Evolutionary conservation across 2,797 vertebrate genomes (phyloP), one percentile per base, ranked within the genome.

Genomic region (Tauraco hartlaubi): DNA sequence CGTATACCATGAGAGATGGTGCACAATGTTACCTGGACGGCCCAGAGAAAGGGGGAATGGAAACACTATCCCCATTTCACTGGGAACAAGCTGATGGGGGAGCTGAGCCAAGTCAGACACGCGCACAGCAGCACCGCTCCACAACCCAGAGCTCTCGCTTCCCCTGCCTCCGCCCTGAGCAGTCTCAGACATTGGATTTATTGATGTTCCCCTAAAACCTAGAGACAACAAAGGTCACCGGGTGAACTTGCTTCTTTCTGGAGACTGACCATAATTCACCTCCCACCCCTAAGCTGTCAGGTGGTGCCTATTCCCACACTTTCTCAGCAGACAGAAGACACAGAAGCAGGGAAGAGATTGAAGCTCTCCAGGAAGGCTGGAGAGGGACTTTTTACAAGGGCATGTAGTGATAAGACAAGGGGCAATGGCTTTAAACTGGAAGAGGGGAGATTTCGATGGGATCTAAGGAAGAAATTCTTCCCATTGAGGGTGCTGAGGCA

Each of bases 21-120:
- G 31, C 6, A 12, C 0, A 26, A 31, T 17, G 63, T 33, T 18
- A 44, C 48, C 46, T 51, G 35, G 9, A 66, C 0, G 4, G n/a
- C 58, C 5, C 31, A 63, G 37, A 20, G 0, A 29, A n/a, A 29
- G 43, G 14, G 29, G 15, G 31, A 51, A 67, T 6, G 56, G 43
- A 80, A 85, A 55, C 62, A 29, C 12, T 6, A 29, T 15, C 55
- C 29, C 18, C 56, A 22, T 10, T 9, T 16, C 39, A 67, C n/a
- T 2, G 7, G 76, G 37, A 73, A 31, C n/a, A 48, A 5, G 1
- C 0, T 12, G 2, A 22, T 1, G 12, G 10, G 2, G 1, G 25
- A 56, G 44, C 0, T 0, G 0, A 76, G 39, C 31, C 59, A 48
- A 12, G 33, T 11, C 1, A 51, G 25, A 59, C 3, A 4, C 61